These are phyloP conservation scores for Pseudorasbora parva DNA, from an alignment of 2,113 vertebrate genomes.

Conservation along the genomic window DNA sequence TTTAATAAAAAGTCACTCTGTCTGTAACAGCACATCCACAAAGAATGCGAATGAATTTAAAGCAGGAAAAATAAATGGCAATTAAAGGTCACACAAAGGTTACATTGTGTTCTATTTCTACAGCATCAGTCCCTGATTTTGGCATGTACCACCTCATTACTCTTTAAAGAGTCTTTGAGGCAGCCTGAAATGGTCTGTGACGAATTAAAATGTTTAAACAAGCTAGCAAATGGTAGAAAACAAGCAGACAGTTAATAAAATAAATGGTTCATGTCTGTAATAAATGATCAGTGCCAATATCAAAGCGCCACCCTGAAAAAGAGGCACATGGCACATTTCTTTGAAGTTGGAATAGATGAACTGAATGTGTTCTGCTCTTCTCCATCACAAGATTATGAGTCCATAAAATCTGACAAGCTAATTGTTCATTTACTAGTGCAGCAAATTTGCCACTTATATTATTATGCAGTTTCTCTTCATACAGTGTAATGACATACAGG, in stretches of 20 bases:
- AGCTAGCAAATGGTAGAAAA: not conserved
- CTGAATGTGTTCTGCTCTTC: not conserved
- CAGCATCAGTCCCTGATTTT: not conserved
- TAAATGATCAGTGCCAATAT: not conserved
- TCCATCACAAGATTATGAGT: not conserved
- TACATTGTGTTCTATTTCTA: conserved; percentile 5
- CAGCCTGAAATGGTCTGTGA: not conserved
- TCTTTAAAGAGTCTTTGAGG: conserved; percentile 4
- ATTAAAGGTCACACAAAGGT: conserved; percentile 30
- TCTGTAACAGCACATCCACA: not conserved
- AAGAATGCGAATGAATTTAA: conserved; percentile 18
- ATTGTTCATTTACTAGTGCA: not conserved
- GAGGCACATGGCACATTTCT: not conserved
- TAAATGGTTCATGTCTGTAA: not conserved
- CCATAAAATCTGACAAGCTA: not conserved
- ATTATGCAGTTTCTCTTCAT: not conserved
- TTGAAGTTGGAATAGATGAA: not conserved
- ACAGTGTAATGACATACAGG: not conserved
- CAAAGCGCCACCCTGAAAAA: not conserved
- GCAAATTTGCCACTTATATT: not conserved
- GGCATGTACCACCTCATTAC: not conserved
- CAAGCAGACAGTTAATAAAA: not conserved
- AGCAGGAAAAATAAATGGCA: conserved; percentile 22
- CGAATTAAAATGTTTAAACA: not conserved
- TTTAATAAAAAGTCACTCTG: not conserved